phyloP scores from a whole-genome alignment of 1,140 invertebrate genomes.

The Ceratina calcarata region DNA sequence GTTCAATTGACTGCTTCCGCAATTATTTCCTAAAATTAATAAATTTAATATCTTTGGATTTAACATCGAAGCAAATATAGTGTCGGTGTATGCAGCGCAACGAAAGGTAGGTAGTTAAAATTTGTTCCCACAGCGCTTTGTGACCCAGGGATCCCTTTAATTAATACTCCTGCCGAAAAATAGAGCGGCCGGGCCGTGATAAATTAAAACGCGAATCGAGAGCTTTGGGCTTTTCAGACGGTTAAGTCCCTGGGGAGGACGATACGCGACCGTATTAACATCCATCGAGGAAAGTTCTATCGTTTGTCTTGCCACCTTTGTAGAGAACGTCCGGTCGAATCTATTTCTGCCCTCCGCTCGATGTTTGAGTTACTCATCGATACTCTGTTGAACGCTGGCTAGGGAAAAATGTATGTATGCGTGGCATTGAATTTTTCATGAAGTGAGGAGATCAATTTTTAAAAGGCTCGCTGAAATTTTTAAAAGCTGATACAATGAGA shows the following conservation, averaged over 20 bases:
- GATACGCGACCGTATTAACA: background rate
- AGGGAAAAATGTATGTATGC: conserved; percentile 1
- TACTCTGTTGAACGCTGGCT: background rate
- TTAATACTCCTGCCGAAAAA: conserved; percentile 33
- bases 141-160: conserved; percentile 27
- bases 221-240: background rate
- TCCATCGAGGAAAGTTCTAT: conserved; percentile 12
- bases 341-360: conserved; percentile 1
- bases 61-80: too few relatives aligned
- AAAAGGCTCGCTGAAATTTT: background rate
- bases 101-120: background rate
- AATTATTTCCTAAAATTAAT: too few relatives aligned
- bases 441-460: background rate
- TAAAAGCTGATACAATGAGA: background rate
- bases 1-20: background rate
- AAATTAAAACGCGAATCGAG: background rate
- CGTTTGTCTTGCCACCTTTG: conserved; percentile 28
- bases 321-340: conserved; percentile 2
- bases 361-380: conserved; percentile 25
- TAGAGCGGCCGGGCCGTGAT: conserved; percentile 8
- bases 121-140: conserved; percentile 26
- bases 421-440: conserved; percentile 29
- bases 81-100: too few relatives aligned
- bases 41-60: too few relatives aligned
- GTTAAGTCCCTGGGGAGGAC: background rate